Evolutionary conservation across 2,797 vertebrate genomes (phyloP), one percentile per base, ranked within the genome.

Genomic region (Glyptemys insculpta): DNA sequence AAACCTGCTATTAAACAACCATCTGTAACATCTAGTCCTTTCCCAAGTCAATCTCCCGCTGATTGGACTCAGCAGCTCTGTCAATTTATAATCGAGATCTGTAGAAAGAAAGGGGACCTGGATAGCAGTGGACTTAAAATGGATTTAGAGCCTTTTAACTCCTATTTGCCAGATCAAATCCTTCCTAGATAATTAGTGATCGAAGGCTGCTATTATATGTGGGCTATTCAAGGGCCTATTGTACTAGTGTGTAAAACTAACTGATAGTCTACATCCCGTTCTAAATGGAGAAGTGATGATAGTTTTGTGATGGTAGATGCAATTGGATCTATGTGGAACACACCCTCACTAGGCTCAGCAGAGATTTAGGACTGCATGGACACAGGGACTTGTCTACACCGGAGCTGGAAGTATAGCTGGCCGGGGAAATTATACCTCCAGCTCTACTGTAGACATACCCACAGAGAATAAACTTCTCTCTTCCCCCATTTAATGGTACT

Each of bases 21-120:
- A 93, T n/a, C 54, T 94, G 9, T 62, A 89, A 47, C 62, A 85
- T 95, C 76, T 62, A 94, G 76, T 53, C 34, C 37, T 0, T 0
- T 93, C 89, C 85, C 79, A 83, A 72, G 82, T 86, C 89, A 92
- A 74, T 18, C 16, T 76, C 7, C 87, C 57, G 90, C 92, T 86
- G 88, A 85, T 25, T 79, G 14, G 23, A 79, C 53, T 37, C 84
- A 90, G 84, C 56, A 94, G 85, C 44, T 93, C 65, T 56, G 19
- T 80, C 11, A 8, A 94, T 88, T 82, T 1, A 37, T 72, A 72
- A 72, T 72, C 9, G 16, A 72, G 65, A 72, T 72, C n/a, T 72
- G 65, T 72, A n/a, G 65, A 41, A 41, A 72, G 65, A 72, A n/a
- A 37, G 34, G 19, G n/a, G 9, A 19, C 19, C 10, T 41, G 65